phyloP scores from a whole-genome alignment of 2,113 vertebrate genomes.

The Trichechus manatus region DNA sequence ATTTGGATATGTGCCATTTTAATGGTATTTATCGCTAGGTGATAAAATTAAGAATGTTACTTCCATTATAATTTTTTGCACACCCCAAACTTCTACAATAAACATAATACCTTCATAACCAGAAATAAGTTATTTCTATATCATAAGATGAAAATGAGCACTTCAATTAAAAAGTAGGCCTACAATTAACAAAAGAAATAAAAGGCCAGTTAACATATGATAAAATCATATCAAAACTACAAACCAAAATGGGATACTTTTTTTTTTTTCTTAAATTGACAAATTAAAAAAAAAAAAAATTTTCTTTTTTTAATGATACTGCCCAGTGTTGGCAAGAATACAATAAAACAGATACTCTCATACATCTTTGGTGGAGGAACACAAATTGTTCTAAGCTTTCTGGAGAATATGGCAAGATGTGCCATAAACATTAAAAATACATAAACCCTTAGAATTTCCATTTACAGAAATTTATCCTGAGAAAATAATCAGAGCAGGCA shows the following conservation, averaged over 20 bases:
- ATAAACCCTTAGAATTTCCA: neutral
- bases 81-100: neutral
- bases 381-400: neutral
- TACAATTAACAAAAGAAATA: slow-evolving; percentile 11
- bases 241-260: neutral
- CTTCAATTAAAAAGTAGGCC: neutral
- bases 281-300: neutral
- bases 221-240: slow-evolving; percentile 49
- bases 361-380: neutral
- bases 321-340: neutral
- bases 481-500: neutral
- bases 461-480: neutral
- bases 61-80: slow-evolving; percentile 27
- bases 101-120: neutral
- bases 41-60: slow-evolving; percentile 33
- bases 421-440: slow-evolving; percentile 38
- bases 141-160: slow-evolving; percentile 27
- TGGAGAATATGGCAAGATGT: neutral
- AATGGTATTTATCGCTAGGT: neutral
- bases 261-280: neutral
- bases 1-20: neutral
- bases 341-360: neutral
- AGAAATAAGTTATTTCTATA: slow-evolving; percentile 44
- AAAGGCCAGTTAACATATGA: neutral
- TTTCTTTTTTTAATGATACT: neutral